Base-by-base conservation (phyloP, 2,113 vertebrate genomes). In the Pristiophorus japonicus region DNA sequence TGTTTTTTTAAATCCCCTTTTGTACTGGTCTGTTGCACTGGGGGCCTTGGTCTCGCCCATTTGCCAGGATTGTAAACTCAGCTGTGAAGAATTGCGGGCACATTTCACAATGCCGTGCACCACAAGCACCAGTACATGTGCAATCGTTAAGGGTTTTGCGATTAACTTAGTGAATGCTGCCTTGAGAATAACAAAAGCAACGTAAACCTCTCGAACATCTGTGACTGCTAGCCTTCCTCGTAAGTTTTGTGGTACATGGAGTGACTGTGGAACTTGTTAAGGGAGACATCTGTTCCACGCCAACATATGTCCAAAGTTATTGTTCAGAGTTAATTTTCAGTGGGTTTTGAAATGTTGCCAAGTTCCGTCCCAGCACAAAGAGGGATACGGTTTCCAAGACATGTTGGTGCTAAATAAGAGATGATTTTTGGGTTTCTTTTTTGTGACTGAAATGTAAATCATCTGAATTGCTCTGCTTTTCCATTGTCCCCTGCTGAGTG, bases 271-370 rank as follows among this genome's bases (percentile, higher is more conserved):
- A 51, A 94, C 93, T 94, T 94, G 66, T 94, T 94, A 94, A 73
- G 93, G 65, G 42, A 47, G 93, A 94, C 93, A 94, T 94, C 65
- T 94, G 93, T 67, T 94, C 66, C 93, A 94, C 93, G 14, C 93
- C 65, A 51, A 51, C 93, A 94, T 94, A 47, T 94, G 93, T 94
- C 73, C 45, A 30, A 47, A 94, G 93, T 94, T 94, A 94, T 94
- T 94, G 92, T 94, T 67, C 93, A 47, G 66, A 51, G 66, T 94
- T 73, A 30, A 94, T 51, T 94, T 93, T 94, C 93, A 94, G 34
- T 51, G 66, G 27, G 42, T 94, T 94, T 94, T 94, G 93, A 94
- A 70, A 47, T 51, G 65, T 70, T 42, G 93, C 93, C 93, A 94
- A 94, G 93, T 67, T 73, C 38, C 70, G 42, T 47, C 63, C 65